A percentile compares a stretch with the other conserved stretches of the same genome.
Conservation (phyloP, 2,888 invertebrate species). For the Orthosia gracilis region DNA sequence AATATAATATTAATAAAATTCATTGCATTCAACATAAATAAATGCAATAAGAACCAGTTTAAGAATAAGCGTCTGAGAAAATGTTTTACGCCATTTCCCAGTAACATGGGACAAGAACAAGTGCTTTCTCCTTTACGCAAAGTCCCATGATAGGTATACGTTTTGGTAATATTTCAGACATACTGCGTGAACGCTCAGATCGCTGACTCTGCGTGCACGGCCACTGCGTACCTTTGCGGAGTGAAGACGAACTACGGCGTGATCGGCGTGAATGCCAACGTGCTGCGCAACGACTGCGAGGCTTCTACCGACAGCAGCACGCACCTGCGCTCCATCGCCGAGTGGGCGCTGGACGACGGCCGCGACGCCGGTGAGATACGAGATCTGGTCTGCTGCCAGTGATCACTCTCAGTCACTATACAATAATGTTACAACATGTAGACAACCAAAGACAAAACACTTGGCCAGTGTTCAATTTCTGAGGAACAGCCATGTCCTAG, state of each 20-base stretch:
- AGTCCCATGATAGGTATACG: neutral
- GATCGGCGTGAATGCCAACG: constrained; percentile 92
- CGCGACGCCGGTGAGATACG: constrained; percentile 76
- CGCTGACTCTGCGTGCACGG: constrained; percentile 93
- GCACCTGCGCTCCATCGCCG: constrained; percentile 92
- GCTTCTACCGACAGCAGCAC: constrained; percentile 87
- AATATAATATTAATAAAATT: no score
- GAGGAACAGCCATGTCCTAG: no score
- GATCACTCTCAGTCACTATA: neutral
- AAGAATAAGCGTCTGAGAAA: no score
- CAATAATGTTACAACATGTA: neutral
- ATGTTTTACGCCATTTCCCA: no score
- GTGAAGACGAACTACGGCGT: constrained; percentile 92
- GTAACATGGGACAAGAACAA: no score
- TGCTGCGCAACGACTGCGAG: constrained; percentile 90
- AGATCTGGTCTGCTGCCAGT: neutral
- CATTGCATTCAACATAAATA: no score
- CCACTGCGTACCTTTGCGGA: constrained; percentile 93
- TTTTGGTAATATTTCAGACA: constrained; percentile 77
- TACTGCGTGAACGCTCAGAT: constrained; percentile 92
- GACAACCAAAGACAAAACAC: neutral
- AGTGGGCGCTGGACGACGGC: constrained; percentile 91
- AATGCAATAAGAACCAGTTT: no score
- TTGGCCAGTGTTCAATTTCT: neutral
- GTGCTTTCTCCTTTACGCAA: neutral